These are phyloP conservation scores for fruit fly (Drosophila melanogaster) DNA, from an alignment of 1,140 invertebrate genomes.

Conservation along the genomic window DNA sequence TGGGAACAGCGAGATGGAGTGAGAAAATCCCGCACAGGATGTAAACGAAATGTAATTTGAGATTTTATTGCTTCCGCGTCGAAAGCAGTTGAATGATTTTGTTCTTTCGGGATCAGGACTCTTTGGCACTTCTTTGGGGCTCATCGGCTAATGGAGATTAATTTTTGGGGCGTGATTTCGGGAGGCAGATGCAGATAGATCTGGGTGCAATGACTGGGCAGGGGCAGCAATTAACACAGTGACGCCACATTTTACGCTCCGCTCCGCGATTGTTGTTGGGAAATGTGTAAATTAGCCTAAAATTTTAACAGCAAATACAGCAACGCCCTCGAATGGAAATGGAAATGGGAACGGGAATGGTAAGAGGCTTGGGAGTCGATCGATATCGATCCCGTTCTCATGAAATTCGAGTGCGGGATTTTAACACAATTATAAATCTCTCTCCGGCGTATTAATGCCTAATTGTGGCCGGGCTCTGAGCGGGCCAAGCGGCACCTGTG, in stretches of 20 bases:
- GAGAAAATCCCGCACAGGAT: slow-evolving; percentile 54
- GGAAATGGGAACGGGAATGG: slow-evolving; percentile 24
- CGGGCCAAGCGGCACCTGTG: slow-evolving; percentile 59
- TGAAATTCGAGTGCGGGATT: slow-evolving; percentile 67
- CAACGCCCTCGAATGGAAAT: slow-evolving; percentile 46
- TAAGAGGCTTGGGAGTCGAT: slow-evolving; percentile 25
- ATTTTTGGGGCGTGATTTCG: slow-evolving; percentile 64
- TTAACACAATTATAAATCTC: slow-evolving; percentile 82
- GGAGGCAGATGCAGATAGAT: slow-evolving; percentile 49
- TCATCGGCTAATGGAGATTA: slow-evolving; percentile 73
- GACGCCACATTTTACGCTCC: slow-evolving; percentile 66
- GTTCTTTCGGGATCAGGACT: slow-evolving; percentile 2
- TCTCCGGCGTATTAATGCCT: slow-evolving; percentile 67
- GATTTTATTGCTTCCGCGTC: slow-evolving; percentile 82
- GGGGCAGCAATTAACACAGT: slow-evolving; percentile 70
- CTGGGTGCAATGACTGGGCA: slow-evolving; percentile 59
- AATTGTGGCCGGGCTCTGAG: slow-evolving; percentile 65
- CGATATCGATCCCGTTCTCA: slow-evolving; percentile 58
- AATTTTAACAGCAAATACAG: slow-evolving; percentile 72
- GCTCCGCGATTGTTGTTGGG: slow-evolving; percentile 40
- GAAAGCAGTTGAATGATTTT: slow-evolving; percentile 60
- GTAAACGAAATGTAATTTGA: slow-evolving; percentile 81
- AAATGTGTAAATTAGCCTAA: slow-evolving; percentile 81
- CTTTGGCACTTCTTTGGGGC: slow-evolving; percentile 2
- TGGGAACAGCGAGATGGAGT: neutral